A percentile compares a stretch with the other conserved stretches of the same genome.
Evolutionary conservation across 2,797 vertebrate species (phyloP).

Genomic region (Glyptemys insculpta): DNA sequence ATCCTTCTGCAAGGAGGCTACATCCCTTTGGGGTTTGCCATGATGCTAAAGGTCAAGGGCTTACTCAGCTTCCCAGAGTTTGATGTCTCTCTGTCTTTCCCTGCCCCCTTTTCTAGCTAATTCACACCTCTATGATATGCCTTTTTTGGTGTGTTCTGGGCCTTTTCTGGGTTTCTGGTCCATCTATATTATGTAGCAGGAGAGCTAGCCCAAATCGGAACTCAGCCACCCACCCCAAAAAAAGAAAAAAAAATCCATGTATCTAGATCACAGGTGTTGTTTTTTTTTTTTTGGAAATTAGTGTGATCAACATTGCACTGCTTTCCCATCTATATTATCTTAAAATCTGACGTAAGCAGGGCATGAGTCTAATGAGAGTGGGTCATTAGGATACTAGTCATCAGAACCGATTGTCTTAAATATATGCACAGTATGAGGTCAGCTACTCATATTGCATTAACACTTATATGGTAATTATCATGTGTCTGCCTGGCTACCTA

Average conservation of each 20-base stretch:
- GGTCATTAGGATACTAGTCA: constrained; percentile 51
- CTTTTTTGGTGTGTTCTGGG: not conserved
- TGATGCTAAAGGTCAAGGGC: not conserved
- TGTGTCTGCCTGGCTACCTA: not conserved
- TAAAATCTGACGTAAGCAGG: constrained; percentile 52
- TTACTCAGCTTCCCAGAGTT: not conserved
- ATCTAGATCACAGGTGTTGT: not conserved
- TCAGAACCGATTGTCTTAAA: constrained; percentile 45
- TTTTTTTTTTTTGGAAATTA: not conserved
- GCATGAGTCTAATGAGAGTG: constrained; percentile 45
- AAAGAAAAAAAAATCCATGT: not conserved
- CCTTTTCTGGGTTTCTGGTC: not conserved
- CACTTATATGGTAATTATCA: constrained; percentile 38
- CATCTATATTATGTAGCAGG: not conserved
- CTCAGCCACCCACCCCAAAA: not conserved
- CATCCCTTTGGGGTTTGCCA: not conserved
- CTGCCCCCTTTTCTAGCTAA: not conserved
- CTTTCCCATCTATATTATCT: constrained; percentile 44
- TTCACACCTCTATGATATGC: not conserved
- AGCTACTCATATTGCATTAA: constrained; percentile 47
- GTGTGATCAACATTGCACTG: constrained; percentile 53
- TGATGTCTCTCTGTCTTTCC: not conserved
- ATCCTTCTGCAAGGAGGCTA: not conserved
- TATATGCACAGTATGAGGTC: constrained; percentile 44
- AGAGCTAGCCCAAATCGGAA: not conserved